phyloP scores from a whole-genome alignment of 92 coral and sea anemone species.

The Bergia puertoricense region DNA sequence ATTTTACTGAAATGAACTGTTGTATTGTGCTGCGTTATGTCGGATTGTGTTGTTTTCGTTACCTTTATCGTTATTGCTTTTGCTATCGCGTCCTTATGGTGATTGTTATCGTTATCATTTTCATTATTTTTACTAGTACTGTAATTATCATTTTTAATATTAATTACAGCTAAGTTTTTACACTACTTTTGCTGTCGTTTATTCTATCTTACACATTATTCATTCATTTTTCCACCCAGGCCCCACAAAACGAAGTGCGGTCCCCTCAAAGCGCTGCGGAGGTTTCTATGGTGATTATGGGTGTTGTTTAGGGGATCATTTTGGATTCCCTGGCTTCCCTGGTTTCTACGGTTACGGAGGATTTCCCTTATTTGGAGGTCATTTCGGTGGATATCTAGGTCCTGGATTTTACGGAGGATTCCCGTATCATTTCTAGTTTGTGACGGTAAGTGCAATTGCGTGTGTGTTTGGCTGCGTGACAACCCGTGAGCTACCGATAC shows the following conservation, averaged over 20 bases:
- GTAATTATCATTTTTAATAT: too few species aligned
- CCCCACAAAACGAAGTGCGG: neutral
- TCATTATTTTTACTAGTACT: too few species aligned
- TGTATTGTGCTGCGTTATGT: too few species aligned
- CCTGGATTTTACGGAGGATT: neutral
- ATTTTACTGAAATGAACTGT: too few species aligned
- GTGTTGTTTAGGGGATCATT: neutral
- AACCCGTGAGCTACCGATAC: neutral
- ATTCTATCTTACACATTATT: too few species aligned
- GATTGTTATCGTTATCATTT: too few species aligned
- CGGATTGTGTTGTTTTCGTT: too few species aligned
- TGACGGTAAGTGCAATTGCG: neutral
- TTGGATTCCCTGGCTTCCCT: slow-evolving; percentile 2
- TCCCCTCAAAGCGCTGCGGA: neutral
- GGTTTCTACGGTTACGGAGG: neutral
- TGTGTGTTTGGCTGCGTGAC: neutral
- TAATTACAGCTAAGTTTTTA: too few species aligned
- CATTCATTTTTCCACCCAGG: neutral
- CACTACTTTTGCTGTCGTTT: too few species aligned
- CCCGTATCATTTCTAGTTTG: neutral
- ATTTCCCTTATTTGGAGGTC: neutral
- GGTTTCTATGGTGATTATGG: neutral
- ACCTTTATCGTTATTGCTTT: too few species aligned
- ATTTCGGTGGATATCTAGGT: neutral
- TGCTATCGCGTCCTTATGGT: too few species aligned